Base-by-base conservation (phyloP, 2,888 invertebrate genomes). In the Shargacucullia verbasci region DNA sequence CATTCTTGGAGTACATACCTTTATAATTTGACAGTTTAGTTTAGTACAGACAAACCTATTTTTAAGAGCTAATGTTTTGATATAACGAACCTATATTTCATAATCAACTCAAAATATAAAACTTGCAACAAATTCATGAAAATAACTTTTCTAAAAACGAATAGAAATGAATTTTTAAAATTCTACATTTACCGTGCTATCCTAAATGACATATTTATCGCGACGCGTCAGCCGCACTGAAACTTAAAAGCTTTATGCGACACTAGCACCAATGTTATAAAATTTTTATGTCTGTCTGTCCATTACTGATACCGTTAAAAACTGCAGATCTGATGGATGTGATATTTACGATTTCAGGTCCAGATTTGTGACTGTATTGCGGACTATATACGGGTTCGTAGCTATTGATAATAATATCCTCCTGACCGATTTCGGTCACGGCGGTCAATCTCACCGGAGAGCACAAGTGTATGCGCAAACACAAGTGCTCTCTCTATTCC, bases 181-280 rank as follows among this genome's bases (percentile, higher is more conserved):
- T 59, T 70, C 60, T 54, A 43, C 13, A 37, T 56, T 49, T 63
- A 41, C 48, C 35, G 52, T 70, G 74, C 68, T 73, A 71, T 73
- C 53, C 65, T 59, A 81, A 82, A 82, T 79, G 78, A 80, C 78
- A 78, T 76, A 77, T 84, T 84, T 86, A 87, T 85, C 83, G 70
- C 73, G 29, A 27, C 38, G 73, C 70, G 80, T 83, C 84, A 86
- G 81, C 56, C 76, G 59, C 73, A 74, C 60, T 61, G 59, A 66
- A 69, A 48, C 57, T 57, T 38, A 12, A 29, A 44, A 59, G 49
- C 54, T 59, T 49, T 45, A 40, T 46, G 39, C 12, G 12, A 14
- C 14, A 35, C 29, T 7, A n/a, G 29, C 40, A 20, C 40, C 49
- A 41, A 53, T 53, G 41, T 46, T 35, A 15, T 63, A 38, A 62